Base-by-base conservation (phyloP, 2,113 vertebrate genomes). In the Hylia prasina region DNA sequence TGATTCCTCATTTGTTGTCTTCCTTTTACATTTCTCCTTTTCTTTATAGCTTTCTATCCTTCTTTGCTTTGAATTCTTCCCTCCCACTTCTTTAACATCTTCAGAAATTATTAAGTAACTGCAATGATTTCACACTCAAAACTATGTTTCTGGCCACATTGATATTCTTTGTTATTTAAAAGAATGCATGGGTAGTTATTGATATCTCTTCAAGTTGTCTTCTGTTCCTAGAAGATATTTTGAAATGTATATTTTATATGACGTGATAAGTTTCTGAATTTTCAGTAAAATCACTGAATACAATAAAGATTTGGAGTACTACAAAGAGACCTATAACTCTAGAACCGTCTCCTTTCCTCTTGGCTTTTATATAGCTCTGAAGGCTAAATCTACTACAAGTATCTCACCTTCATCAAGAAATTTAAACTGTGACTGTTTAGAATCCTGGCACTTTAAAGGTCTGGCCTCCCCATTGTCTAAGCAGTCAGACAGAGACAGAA, bases 401-500 rank as follows among this genome's bases (percentile, higher is more conserved):
- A 44, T 23, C 19, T 23, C 31, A 33, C 18, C 18, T 53, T 90
- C 35, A 9, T 56, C 40, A 72, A 73, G 45, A 61, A 82, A 72
- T 61, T 22, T n/a, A 40, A 53, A 82, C 53, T 11, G 8, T 31
- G 80, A 50, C 14, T 82, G 13, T 15, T 71, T 56, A 71, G n/a
- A 96, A 64, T 69, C 50, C 23, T 61, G 12, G 4, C 31, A 22
- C 9, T 87, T 79, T 35, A 24, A 23, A 33, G 3, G 1, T 10
- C 39, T 89, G 42, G 2, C 11, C 14, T 61, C 25, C 37, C 17
- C 18, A 37, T 3, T 27, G 4, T 24, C 22, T 40, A 69, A 71
- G 15, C 30, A 58, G 39, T 71, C 57, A 56, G 40, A 42, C 4
- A 0, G 0, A 12, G 17, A 57, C 11, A 65, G 15, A 72, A 85